Percentiles rank a stretch among this genome's conserved stretches.
Conservation (phyloP, 1,140 invertebrate genomes). For the Dinothrombium tinctorium region DNA sequence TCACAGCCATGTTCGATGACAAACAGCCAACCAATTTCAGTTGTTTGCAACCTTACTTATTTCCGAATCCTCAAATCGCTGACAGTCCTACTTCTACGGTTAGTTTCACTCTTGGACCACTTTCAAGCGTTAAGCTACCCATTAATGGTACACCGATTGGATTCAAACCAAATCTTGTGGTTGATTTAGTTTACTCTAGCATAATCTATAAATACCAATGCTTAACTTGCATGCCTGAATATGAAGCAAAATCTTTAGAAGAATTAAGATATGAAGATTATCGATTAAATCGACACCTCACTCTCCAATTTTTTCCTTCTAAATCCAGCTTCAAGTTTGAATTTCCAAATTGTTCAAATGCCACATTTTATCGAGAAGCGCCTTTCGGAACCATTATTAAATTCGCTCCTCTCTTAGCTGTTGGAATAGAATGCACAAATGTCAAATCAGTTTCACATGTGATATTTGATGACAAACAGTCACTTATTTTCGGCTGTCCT, state of each 20-base stretch:
- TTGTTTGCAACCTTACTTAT: too few relatives aligned
- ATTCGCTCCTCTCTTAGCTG: constrained; percentile 54
- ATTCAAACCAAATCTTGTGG: constrained; percentile 54
- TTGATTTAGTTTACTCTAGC: constrained; percentile 58
- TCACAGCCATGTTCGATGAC: too few relatives aligned
- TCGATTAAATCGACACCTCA: too few relatives aligned
- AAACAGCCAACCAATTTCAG: too few relatives aligned
- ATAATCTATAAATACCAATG: constrained; percentile 80
- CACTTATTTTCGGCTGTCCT: too few relatives aligned
- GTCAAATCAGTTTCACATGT: too few relatives aligned
- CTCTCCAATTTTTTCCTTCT: too few relatives aligned
- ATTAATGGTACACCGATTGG: constrained; percentile 44
- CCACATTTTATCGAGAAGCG: constrained; percentile 15
- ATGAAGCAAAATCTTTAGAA: constrained; percentile 77
- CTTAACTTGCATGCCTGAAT: constrained; percentile 93
- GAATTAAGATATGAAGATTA: constrained; percentile 79
- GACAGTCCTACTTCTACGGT: neutral
- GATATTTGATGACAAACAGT: too few relatives aligned
- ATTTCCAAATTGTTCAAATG: neutral
- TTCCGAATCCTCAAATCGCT: neutral
- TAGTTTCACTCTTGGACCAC: neutral
- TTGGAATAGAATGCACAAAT: constrained; percentile 71
- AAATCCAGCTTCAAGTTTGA: too few relatives aligned
- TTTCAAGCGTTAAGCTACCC: constrained; percentile 14
- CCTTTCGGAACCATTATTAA: constrained; percentile 44